These are phyloP conservation scores for Ferdinandea cuprea DNA, from an alignment of 2,888 invertebrate genomes.

Conservation along the genomic window DNA sequence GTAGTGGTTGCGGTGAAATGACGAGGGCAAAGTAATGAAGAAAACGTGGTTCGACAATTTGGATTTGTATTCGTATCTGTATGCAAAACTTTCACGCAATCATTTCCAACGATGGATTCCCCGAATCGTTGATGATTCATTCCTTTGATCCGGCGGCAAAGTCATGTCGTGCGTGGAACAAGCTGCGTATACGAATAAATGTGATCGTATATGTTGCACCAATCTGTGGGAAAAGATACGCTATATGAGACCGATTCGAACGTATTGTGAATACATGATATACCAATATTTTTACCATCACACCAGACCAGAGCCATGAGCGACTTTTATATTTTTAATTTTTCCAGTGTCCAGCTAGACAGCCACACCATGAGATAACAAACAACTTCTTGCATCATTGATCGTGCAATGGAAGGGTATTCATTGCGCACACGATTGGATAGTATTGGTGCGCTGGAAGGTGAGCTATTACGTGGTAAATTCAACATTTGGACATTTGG, in stretches of 20 bases:
- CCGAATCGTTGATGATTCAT: slow-evolving; percentile 61
- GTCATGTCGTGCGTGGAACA: slow-evolving; percentile 8
- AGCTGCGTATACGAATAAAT: neutral
- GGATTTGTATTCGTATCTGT: no score
- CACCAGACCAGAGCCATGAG: no score
- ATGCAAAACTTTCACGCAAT: slow-evolving; percentile 62
- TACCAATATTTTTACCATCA: no score
- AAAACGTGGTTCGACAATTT: slow-evolving; percentile 38
- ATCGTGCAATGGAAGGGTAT: slow-evolving; percentile 54
- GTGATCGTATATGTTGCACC: slow-evolving; percentile 3
- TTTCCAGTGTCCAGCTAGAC: slow-evolving; percentile 12
- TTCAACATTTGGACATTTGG: slow-evolving; percentile 11
- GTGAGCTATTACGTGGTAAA: slow-evolving; percentile 39
- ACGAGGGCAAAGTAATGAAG: neutral
- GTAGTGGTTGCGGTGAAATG: neutral
- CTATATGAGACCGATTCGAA: neutral
- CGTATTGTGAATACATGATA: neutral
- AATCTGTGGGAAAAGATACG: neutral
- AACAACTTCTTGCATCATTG: slow-evolving; percentile 69
- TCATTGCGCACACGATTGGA: slow-evolving; percentile 3
- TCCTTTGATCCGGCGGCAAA: neutral
- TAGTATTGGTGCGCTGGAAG: slow-evolving; percentile 23
- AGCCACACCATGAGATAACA: slow-evolving; percentile 64
- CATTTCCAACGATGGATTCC: slow-evolving; percentile 64
- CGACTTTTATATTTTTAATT: neutral